phyloP scores from a whole-genome alignment of 2,888 invertebrate species.

The Azorinus chamasolen region DNA sequence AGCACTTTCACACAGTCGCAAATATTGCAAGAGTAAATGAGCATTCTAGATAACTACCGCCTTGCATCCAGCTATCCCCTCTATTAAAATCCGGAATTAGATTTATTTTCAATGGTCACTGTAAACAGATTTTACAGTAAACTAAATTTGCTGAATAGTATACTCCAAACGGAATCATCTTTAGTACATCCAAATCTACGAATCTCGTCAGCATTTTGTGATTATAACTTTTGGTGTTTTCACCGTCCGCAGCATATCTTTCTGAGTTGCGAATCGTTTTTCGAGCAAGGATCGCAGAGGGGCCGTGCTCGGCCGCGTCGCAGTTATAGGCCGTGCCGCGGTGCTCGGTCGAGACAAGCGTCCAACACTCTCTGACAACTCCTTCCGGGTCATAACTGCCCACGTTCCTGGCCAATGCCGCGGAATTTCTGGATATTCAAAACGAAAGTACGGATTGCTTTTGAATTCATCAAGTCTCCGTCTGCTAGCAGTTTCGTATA shows the following conservation, averaged over 20 bases:
- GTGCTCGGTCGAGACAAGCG: constrained; percentile 70
- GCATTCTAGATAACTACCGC: no score
- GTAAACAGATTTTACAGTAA: no score
- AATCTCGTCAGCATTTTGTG: constrained; percentile 7
- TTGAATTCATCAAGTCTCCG: constrained; percentile 67
- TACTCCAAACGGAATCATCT: no score
- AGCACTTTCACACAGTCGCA: no score
- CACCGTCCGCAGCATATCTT: constrained; percentile 36
- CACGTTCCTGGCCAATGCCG: constrained; percentile 80
- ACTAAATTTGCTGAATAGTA: no score
- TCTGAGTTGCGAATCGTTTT: constrained; percentile 38
- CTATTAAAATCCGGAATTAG: no score
- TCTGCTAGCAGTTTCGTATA: constrained; percentile 69
- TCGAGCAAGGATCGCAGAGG: constrained; percentile 36
- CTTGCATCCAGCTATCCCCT: no score
- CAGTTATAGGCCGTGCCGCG: constrained; percentile 24
- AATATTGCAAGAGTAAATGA: no score
- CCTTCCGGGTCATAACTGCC: constrained; percentile 61
- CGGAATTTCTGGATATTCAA: constrained; percentile 71
- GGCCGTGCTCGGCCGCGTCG: constrained; percentile 17
- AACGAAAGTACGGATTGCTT: constrained; percentile 66
- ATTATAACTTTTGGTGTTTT: constrained; percentile 40
- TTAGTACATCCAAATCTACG: no score
- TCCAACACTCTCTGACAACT: constrained; percentile 66
- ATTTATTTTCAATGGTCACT: no score